Base-by-base conservation (phyloP, 1,140 invertebrate species). In the Metaphire vulgaris region DNA sequence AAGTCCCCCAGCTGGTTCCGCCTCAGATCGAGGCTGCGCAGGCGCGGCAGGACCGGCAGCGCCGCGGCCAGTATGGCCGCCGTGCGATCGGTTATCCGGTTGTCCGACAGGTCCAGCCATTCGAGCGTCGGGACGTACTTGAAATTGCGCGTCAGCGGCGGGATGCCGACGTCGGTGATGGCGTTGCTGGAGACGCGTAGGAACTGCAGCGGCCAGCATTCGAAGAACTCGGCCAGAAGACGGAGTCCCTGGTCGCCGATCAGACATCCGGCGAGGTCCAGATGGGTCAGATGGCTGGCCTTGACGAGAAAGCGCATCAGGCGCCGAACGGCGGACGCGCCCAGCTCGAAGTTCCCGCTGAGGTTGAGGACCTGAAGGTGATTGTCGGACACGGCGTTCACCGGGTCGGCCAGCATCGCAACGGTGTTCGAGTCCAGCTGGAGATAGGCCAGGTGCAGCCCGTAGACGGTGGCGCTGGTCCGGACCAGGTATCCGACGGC, bases 401-500 rank as follows among this genome's bases (percentile, higher is more conserved):
- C 29, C 16, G 77, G 77, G 32, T 78, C 77, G 29, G 74, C 68
- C 15, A 78, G 26, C 74, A 75, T 70, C 15, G 26, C 72, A 12
- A 78, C 71, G 33, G 56, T 78, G 6, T 71, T 65, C 1, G 30
- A 29, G 56, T 69, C 33, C 2, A 78, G 72, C 33, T 56, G 41
- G 31, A 75, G 33, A 21, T 75, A 6, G 21, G 77, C 41, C 73
- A 75, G 26, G 33, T 78, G 77, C 16, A 78, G 2, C 0, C 77
- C 77, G 41, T 78, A 78, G 14, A 78, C 69, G 15, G 29, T 14
- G 21, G 30, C 31, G 41, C 73, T 71, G 26, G 68, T 32, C 16
- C 72, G 31, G 15, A 78, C 41, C n/a, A 78, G 72, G 29, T 75
- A 75, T 31, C 77, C 77, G 21, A 78, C 72, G n/a, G 77, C 77